A percentile compares a stretch with the other conserved stretches of the same genome.
These are phyloP conservation scores for Phylloscopus collybita DNA, from an alignment of 2,797 vertebrate species.

Conservation along the genomic window DNA sequence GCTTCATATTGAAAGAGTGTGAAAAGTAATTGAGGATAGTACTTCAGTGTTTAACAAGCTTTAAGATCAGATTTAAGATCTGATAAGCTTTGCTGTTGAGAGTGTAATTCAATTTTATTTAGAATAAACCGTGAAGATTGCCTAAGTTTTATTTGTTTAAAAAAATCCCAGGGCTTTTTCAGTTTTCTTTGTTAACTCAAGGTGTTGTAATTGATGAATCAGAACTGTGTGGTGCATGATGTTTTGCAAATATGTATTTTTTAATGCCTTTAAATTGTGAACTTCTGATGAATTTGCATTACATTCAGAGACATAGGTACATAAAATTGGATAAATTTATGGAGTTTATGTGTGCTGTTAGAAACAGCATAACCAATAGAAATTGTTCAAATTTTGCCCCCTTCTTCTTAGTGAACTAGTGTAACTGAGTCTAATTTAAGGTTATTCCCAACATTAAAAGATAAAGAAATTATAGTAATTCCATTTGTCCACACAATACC, in stretches of 20 bases:
- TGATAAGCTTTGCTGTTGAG: not conserved
- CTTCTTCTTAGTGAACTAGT: not conserved
- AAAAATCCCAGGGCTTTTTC: not conserved
- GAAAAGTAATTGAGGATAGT: not conserved
- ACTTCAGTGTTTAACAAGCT: not conserved
- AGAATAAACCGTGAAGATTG: not conserved
- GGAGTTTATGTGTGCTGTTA: not conserved
- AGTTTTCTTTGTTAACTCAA: not conserved
- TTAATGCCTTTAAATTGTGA: not conserved
- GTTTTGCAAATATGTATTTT: not conserved
- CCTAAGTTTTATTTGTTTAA: not conserved
- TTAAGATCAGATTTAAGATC: not conserved
- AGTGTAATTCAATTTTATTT: not conserved
- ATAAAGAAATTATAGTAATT: not conserved
- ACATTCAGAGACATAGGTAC: not conserved
- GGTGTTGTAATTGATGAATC: not conserved
- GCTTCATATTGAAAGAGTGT: not conserved
- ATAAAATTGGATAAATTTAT: not conserved
- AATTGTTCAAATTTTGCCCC: not conserved
- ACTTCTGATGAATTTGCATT: not conserved
- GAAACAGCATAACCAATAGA: not conserved
- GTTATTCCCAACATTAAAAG: not conserved
- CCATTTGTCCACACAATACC: not conserved
- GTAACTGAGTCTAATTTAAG: not conserved
- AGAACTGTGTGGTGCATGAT: not conserved